Percentiles rank a stretch among this genome's conserved stretches.
Conservation (phyloP, 2,113 vertebrate genomes). For the Haliaeetus leucogaster region DNA sequence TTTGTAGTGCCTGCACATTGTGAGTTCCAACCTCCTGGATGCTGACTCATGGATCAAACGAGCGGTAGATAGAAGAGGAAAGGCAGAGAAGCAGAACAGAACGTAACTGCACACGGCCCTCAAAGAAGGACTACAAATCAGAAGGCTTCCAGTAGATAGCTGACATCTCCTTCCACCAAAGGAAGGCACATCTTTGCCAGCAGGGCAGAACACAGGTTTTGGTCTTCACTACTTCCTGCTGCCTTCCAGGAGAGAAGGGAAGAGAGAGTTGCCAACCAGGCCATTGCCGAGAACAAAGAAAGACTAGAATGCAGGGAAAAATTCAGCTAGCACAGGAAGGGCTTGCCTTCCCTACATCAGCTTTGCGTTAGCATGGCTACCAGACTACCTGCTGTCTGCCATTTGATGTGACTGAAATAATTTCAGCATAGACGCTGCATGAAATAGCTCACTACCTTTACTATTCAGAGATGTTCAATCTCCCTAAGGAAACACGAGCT, state of each 20-base stretch:
- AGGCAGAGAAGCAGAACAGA: not conserved
- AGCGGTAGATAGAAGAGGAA: not conserved
- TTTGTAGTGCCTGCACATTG: not conserved
- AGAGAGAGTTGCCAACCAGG: not conserved
- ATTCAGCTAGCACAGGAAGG: not conserved
- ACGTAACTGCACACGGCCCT: not conserved
- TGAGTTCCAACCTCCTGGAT: not conserved
- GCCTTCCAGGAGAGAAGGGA: not conserved
- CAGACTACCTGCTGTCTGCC: not conserved
- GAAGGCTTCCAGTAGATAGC: not conserved
- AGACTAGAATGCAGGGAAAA: not conserved
- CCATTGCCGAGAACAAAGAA: not conserved
- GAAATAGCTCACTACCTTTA: not conserved
- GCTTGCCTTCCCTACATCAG: not conserved
- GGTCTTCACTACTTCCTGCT: not conserved
- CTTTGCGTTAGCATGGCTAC: rapidly evolving
- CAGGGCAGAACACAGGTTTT: not conserved
- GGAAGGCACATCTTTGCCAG: not conserved
- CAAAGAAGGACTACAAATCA: not conserved
- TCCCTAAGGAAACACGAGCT: rapidly evolving
- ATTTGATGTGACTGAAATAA: not conserved
- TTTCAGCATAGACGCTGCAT: rapidly evolving
- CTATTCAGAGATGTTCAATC: not conserved
- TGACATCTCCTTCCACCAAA: not conserved
- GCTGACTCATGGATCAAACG: conserved; percentile 13